Evolutionary conservation across 2,113 vertebrate genomes (phyloP).

Genomic region (Oplegnathus fasciatus): DNA sequence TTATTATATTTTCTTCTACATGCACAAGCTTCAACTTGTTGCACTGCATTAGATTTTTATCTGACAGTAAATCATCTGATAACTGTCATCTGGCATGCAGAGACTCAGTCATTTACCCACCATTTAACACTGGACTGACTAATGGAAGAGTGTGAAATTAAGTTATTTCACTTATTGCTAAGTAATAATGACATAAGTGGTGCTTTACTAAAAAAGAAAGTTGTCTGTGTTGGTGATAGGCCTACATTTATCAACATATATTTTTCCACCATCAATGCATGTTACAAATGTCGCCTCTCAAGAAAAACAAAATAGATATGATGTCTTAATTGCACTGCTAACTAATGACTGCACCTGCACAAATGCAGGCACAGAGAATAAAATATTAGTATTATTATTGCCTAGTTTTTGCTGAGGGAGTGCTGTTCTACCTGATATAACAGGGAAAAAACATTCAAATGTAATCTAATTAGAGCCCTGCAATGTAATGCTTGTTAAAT

Average conservation of each 20-base stretch:
- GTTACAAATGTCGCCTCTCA: neutral
- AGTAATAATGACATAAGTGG: neutral
- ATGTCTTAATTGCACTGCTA: neutral
- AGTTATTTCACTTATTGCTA: neutral
- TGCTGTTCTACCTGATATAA: neutral
- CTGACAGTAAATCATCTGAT: slow-evolving; percentile 9
- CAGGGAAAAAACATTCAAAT: neutral
- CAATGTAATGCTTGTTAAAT: slow-evolving; percentile 9
- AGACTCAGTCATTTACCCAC: neutral
- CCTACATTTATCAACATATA: neutral
- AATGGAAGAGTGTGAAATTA: neutral
- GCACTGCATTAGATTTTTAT: slow-evolving; percentile 43
- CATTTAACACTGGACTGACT: neutral
- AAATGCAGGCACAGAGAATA: neutral
- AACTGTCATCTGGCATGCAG: neutral
- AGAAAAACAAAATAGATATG: neutral
- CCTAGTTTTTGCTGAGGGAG: neutral
- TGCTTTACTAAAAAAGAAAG: neutral
- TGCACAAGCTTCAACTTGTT: slow-evolving; percentile 65
- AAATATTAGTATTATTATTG: neutral
- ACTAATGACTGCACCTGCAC: neutral
- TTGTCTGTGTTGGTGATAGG: neutral
- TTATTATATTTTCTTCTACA: neutral
- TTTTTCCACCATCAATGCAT: neutral
- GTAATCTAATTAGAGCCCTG: neutral